Base-by-base conservation (phyloP, 2,797 vertebrate genomes). In the Ctenochaetus hawaiiensis region DNA sequence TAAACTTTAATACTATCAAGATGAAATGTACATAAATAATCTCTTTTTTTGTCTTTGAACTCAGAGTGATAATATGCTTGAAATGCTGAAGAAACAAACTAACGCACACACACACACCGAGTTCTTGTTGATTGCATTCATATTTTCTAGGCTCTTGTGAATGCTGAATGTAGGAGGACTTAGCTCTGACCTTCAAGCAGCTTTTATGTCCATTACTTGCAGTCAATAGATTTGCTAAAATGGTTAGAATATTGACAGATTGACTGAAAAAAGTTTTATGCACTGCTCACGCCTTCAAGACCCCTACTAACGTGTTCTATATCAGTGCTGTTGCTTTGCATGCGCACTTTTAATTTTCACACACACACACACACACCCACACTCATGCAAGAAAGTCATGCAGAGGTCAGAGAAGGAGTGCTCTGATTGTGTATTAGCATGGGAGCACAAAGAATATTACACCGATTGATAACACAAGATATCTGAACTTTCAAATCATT, bases 381-480 rank as follows among this genome's bases (percentile, higher is more conserved):
- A 45, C 7, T 1, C 51, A 2, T 71, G 43, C 43, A 34, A 22
- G 14, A 80, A 82, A 74, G 77, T 83, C 81, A 71, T 0, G 11
- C 56, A 71, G 75, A 83, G 87, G 88, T 91, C 87, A 83, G 58
- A 0, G 34, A 47, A 52, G 47, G 34, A 75, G 51, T 3, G 11
- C 30, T 62, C 58, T 62, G 59, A 80, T 79, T 56, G 52, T 30
- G 62, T 62, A 87, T 89, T 81, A 75, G 81, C 83, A 79, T 80
- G 77, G 72, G 77, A 81, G 70, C 45, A 43, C 53, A 60, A 41
- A 54, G 79, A 82, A 83, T 87, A 89, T 88, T 83, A 75, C 67
- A 86, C 80, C 69, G 80, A 87, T 87, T 90, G 88, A 90, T 90
- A 86, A 75, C 80, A 53, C 56, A 57, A 66, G 57, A 84, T 66